Evolutionary conservation across 2,888 invertebrate species (phyloP).

Genomic region (Leucoma salicis): DNA sequence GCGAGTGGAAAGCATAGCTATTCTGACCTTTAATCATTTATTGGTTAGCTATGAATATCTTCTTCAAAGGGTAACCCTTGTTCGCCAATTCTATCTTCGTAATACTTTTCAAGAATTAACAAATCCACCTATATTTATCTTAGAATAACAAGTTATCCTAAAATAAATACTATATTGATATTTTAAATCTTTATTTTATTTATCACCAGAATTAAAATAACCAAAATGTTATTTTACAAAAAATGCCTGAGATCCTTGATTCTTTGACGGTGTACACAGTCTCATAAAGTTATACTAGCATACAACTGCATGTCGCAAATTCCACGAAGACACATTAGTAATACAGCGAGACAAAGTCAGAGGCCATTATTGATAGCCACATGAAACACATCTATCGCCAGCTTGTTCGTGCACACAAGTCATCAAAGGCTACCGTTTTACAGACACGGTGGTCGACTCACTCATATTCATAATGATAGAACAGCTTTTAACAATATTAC

Average conservation of each 20-base stretch:
- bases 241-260: background rate
- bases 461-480: conserved; percentile 15
- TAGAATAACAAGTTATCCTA: too few species aligned
- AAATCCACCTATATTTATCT: too few species aligned
- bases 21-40: too few species aligned
- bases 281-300: background rate
- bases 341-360: conserved; percentile 11
- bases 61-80: too few species aligned
- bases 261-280: background rate
- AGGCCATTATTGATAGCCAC: conserved; percentile 23
- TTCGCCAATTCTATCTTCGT: too few species aligned
- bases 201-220: too few species aligned
- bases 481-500: conserved; percentile 6
- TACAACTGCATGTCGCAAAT: conserved; percentile 9
- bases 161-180: too few species aligned
- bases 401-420: conserved; percentile 15
- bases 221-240: too few species aligned
- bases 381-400: conserved; percentile 35
- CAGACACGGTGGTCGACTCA: conserved; percentile 34
- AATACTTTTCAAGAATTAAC: too few species aligned
- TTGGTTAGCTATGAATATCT: too few species aligned
- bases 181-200: too few species aligned
- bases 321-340: conserved; percentile 25
- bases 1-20: too few species aligned
- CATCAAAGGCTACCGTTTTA: conserved; percentile 31